Evolutionary conservation across 2,113 vertebrate species (phyloP), one percentile per base, ranked within the genome.

Genomic region (Pluvialis apricaria): DNA sequence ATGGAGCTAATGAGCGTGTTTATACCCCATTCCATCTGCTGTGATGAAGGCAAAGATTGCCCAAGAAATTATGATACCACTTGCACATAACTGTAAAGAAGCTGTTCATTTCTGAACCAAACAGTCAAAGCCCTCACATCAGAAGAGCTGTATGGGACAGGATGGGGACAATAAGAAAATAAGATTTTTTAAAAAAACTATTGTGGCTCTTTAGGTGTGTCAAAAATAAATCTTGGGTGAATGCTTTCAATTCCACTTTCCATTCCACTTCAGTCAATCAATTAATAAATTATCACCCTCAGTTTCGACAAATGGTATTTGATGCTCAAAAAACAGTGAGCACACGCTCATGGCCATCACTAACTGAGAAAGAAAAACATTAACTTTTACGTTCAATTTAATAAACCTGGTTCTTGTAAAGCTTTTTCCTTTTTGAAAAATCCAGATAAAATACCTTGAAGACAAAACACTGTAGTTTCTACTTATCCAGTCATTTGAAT

Each of bases 121-220:
- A 65, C 29, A 83, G 21, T 38, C 55, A 82, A 81, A 90, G 32
- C 20, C 24, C 29, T 87, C 57, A 47, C 13, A 60, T 49, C 34
- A 64, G 22, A 82, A 62, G 7, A 91, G 3, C 6, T 0, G 0
- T 45, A 72, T 0, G 0, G n/a, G 16, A 4, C 0, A 1, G 36
- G 21, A 81, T 34, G 25, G 58, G 17, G 8, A 88, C 11, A 90
- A 49, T n/a, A 77, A 60, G 8, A 55, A 79, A 58, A 14, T 5
- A 60, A 34, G 10, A 15, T 58, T 42, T 54, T 61, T 10, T 8
- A 25, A 25, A 10, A 32, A 51, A 13, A 42, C 58, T 13, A 49
- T 20, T 58, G n/a, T 14, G 22, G 22, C 20, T 90, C 66, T 95
- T 73, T n/a, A 72, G 8, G 19, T 69, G 11, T 42, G 25, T n/a